Evolutionary conservation across 2,113 vertebrate species (phyloP).

Genomic region (Conger conger): DNA sequence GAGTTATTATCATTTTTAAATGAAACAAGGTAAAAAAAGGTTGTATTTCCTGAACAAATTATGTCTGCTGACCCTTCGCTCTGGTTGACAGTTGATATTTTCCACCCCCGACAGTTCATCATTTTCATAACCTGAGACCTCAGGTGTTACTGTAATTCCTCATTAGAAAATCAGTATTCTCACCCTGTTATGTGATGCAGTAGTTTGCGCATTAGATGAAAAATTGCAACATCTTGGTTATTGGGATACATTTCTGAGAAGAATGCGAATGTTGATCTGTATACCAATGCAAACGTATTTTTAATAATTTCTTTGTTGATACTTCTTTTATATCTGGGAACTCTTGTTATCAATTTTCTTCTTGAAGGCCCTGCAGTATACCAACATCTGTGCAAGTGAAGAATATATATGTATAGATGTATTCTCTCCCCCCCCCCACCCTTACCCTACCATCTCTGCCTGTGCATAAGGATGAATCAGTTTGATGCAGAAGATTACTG

Average conservation of each 20-base stretch:
- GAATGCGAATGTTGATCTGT: background rate
- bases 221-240: too few species aligned
- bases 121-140: too few species aligned
- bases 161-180: too few species aligned
- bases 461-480: slow-evolving; percentile 34
- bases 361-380: background rate
- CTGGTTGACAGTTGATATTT: too few species aligned
- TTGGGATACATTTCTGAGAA: background rate
- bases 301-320: background rate
- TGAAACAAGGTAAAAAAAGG: too few species aligned
- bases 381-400: background rate
- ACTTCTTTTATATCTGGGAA: background rate
- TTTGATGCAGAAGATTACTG: slow-evolving; percentile 23
- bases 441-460: background rate
- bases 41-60: too few species aligned
- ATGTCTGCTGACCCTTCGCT: too few species aligned
- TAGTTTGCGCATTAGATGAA: too few species aligned
- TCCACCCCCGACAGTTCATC: too few species aligned
- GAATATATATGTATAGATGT: slow-evolving; percentile 15
- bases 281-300: background rate
- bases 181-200: too few species aligned
- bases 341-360: background rate
- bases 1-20: too few species aligned
- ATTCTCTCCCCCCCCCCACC: background rate
- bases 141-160: too few species aligned